Conservation (phyloP, 2,113 vertebrate genomes). For the Macrotus californicus region DNA sequence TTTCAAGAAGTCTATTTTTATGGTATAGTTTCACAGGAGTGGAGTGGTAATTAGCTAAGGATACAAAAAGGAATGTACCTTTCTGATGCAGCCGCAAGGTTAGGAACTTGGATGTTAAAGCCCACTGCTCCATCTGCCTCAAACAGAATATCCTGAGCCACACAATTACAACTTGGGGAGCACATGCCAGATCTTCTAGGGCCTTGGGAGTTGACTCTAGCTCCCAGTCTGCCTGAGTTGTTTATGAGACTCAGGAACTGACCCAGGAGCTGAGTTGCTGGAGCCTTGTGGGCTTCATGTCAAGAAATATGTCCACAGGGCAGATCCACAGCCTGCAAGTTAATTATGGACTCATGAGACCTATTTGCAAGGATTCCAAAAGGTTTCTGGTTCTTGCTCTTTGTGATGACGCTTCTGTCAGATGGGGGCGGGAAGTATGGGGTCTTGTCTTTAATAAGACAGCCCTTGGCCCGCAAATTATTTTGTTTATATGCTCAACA, state of each 20-base stretch:
- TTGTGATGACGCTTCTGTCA: neutral
- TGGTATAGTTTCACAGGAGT: neutral
- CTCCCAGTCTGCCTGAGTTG: neutral
- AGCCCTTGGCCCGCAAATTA: neutral
- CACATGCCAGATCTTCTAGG: neutral
- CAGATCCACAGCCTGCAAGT: neutral
- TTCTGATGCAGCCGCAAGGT: neutral
- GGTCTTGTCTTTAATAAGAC: neutral
- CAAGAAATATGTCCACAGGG: neutral
- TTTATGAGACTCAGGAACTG: no score
- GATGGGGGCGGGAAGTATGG: neutral
- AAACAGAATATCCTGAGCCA: no score
- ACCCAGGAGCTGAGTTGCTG: neutral
- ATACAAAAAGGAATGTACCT: neutral
- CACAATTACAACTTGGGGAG: rapidly evolving
- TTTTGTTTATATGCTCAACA: neutral
- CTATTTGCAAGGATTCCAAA: neutral
- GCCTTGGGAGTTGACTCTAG: neutral
- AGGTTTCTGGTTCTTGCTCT: neutral
- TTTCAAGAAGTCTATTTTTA: neutral
- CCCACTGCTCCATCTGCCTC: neutral
- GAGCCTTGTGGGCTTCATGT: rapidly evolving
- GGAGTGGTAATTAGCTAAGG: neutral
- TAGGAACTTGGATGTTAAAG: neutral
- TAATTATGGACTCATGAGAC: neutral